Conservation (phyloP, 1,140 invertebrate genomes). For the Aphaenogaster ashmeadi region DNA sequence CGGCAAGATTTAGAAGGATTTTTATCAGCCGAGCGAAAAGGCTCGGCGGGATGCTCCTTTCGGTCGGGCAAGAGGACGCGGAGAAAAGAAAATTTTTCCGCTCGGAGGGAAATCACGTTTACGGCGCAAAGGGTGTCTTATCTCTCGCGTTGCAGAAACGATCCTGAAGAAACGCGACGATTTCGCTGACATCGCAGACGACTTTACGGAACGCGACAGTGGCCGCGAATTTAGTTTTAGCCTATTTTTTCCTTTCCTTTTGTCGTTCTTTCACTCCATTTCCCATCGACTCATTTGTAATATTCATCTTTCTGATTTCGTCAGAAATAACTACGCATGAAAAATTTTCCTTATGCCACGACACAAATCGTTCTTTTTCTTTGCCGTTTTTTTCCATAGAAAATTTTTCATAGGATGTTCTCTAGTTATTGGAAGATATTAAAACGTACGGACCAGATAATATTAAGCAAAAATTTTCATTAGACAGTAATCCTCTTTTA, state of each 20-base stretch:
- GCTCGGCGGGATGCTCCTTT: slow-evolving; percentile 39
- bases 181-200: slow-evolving; percentile 70
- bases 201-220: background rate
- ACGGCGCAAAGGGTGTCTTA: slow-evolving; percentile 60
- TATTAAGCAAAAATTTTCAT: slow-evolving; percentile 31
- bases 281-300: background rate
- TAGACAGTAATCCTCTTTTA: slow-evolving; percentile 21
- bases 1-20: slow-evolving; percentile 55
- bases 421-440: background rate
- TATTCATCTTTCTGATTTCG: background rate
- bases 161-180: slow-evolving; percentile 61
- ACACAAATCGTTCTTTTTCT: background rate
- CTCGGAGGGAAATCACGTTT: slow-evolving; percentile 66
- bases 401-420: background rate
- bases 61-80: slow-evolving; percentile 12
- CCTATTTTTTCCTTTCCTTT: background rate
- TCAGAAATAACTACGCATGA: background rate
- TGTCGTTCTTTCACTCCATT: background rate
- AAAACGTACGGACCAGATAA: background rate
- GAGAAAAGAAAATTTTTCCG: slow-evolving; percentile 73
- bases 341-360: background rate
- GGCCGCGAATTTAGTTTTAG: slow-evolving; percentile 46
- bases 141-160: slow-evolving; percentile 59
- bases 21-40: slow-evolving; percentile 62
- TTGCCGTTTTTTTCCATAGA: background rate